These are phyloP conservation scores for Pogoniulus pusillus DNA, from an alignment of 2,797 vertebrate species.

Conservation along the genomic window DNA sequence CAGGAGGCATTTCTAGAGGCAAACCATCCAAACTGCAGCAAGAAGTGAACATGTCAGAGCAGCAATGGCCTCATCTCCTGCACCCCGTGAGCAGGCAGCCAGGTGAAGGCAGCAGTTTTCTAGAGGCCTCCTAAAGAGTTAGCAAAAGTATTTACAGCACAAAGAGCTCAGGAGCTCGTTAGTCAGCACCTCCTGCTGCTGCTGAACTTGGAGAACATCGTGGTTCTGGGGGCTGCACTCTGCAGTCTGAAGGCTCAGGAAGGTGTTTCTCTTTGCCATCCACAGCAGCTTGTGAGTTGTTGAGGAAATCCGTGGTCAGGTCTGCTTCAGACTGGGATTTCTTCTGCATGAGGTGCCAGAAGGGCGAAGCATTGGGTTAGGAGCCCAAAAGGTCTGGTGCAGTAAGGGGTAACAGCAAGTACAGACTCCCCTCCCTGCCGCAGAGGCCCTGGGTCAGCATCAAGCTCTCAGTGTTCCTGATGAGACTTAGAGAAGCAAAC, in stretches of 20 bases:
- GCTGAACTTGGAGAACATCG: background rate
- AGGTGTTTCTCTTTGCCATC: background rate
- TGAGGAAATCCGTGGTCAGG: background rate
- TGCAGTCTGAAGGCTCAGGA: background rate
- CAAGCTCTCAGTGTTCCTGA: background rate
- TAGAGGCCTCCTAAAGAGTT: too few species aligned
- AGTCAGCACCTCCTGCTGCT: background rate
- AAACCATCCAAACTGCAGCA: background rate
- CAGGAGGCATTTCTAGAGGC: background rate
- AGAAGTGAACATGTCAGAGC: slow-evolving; percentile 32
- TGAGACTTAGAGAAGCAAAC: background rate
- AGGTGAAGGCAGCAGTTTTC: background rate
- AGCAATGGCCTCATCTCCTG: slow-evolving; percentile 7
- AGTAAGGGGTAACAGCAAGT: background rate
- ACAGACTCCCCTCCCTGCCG: background rate
- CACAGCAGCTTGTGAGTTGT: background rate
- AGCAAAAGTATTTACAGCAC: background rate
- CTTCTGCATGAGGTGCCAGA: background rate
- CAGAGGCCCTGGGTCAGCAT: background rate
- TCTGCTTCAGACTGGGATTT: background rate
- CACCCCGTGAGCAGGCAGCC: background rate
- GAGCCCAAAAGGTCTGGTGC: background rate
- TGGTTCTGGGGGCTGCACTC: background rate
- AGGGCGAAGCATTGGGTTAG: background rate
- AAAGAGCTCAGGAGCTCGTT: background rate